These are phyloP conservation scores for Deroptyus accipitrinus DNA, from an alignment of 2,113 vertebrate genomes.

Conservation along the genomic window DNA sequence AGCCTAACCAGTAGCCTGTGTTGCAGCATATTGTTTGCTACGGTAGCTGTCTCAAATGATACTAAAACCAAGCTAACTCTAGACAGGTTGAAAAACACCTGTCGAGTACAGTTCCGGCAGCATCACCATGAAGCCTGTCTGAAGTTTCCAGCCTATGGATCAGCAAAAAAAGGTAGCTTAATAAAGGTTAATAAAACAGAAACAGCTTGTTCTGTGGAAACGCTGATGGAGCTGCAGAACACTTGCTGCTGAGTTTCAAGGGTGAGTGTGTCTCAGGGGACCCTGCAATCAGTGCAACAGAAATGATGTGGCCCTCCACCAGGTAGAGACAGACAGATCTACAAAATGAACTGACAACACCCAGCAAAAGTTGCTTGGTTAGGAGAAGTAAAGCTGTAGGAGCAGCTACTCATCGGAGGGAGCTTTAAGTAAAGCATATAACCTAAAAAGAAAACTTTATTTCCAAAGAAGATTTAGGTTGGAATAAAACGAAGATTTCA, in stretches of 20 bases:
- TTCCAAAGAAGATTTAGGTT: neutral
- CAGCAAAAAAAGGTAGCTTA: neutral
- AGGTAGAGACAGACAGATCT: neutral
- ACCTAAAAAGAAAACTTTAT: neutral
- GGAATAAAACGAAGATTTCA: neutral
- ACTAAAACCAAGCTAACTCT: neutral
- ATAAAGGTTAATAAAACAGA: conserved; percentile 27
- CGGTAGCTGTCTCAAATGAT: conserved; percentile 36
- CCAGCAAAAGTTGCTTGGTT: neutral
- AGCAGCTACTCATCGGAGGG: neutral
- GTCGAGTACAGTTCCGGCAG: neutral
- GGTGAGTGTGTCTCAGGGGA: neutral
- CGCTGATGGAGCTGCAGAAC: neutral
- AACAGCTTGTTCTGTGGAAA: neutral
- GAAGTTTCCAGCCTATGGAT: neutral
- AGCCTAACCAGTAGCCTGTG: neutral
- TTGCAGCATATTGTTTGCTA: conserved; percentile 28
- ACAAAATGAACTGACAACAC: conserved; percentile 27
- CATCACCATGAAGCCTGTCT: neutral
- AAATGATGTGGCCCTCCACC: neutral
- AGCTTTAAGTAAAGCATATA: neutral
- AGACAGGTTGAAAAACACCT: conserved; percentile 36
- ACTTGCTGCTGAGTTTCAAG: neutral
- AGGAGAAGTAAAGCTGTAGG: neutral
- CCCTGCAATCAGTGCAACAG: neutral